Base-by-base conservation (phyloP, 2,888 invertebrate species). In the Mythimna lalbum region DNA sequence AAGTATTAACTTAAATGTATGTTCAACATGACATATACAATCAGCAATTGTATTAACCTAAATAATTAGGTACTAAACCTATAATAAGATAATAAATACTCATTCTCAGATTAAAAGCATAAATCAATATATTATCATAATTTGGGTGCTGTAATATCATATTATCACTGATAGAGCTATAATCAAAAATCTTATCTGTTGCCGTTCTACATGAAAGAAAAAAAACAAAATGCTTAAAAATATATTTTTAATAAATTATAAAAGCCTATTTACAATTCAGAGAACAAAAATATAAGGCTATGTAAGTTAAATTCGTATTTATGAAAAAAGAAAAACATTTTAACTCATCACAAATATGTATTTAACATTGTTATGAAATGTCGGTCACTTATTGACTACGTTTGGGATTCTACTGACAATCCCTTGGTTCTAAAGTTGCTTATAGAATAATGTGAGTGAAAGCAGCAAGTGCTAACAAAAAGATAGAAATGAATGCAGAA, bases 361-460 rank as follows among this genome's bases (percentile, higher is more conserved):
- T 65, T 56, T 39, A 80, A 52, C 60, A 27, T 27, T 27, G 3
- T 27, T 27, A 36, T 23, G 43, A 74, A 56, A 75, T 43, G 5
- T 17, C 2, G 33, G n/a, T 31, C 9, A 43, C 52, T 67, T 50
- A 60, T 21, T 31, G 19, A 23, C 63, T 77, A 61, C 31, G 33
- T 31, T 60, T 2, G 10, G 59, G 49, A 52, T 55, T 39, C 10
- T 23, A 52, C 9, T 69, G 17, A 55, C 62, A 55, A 19, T 17
- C 21, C 21, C 17, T 53, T 60, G 36, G 47, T 67, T 31, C 12
- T 52, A 43, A 19, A 62, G 23, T 49, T 31, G 36, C 64, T 88
- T 88, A 93, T n/a, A 90, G 68, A 52, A 92, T 61, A 77, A 90
- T 57, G 49, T 91, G 90, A n/a, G 84, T 84, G 39, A 89, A 60